Base-by-base conservation (phyloP, 2,888 invertebrate genomes). In the Cheilosia variabilis region DNA sequence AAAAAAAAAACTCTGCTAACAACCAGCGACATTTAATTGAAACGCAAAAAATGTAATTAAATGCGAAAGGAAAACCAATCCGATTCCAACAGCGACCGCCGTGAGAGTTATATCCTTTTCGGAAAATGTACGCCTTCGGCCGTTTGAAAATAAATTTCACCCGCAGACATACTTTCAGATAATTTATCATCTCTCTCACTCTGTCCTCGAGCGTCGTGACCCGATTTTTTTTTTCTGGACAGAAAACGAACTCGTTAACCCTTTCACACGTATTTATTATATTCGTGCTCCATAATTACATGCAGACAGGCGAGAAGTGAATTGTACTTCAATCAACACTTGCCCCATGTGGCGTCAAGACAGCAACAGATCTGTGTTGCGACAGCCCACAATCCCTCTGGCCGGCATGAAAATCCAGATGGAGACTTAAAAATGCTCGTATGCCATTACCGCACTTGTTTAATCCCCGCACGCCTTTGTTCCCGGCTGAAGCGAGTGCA, bases 281-380 rank as follows among this genome's bases (percentile, higher is more conserved):
- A 58, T 66, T 71, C 60, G 37, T 77, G 50, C 37, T 52, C 52
- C 43, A 47, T 79, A 76, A 81, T 68, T 81, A 76, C 76, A 75
- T 47, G 41, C 43, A 63, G 55, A 63, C 80, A 69, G 68, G 68
- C 53, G 22, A 71, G 22, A 15, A 73, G 58, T 80, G 31, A 5
- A 15, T 79, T 73, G 43, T 60, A 73, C 65, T 72, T 72, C 72
- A 65, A 79, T 79, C 65, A 62, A 19, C 53, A 73, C 58, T 73
- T 19, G 58, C 65, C 43, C 50, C 52, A 60, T 66, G 43, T 31
- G n/a, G 55, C 47, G 52, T 41, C 22, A 9, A 22, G 65, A 43
- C n/a, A 9, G 62, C n/a, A 1, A 45, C 45, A 45, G 60, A 50
- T n/a, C 45, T 5, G 47, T 5, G 47, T 47, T 47, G 31, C 37